Evolutionary conservation across 1,140 invertebrate genomes (phyloP), one percentile per base, ranked within the genome.

Genomic region (Ericerus pela): DNA sequence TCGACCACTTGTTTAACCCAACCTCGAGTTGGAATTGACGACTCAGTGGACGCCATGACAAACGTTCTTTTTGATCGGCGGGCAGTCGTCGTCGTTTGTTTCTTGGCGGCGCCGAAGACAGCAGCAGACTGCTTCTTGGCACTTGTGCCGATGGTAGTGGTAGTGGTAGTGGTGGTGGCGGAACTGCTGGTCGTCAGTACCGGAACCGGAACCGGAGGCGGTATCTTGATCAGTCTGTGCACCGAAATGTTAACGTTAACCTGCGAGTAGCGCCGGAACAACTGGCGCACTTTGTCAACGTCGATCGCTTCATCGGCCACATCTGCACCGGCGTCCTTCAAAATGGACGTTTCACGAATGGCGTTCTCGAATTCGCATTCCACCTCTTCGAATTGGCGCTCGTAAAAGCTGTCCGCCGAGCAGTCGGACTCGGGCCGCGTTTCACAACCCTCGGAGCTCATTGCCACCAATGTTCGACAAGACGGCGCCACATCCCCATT

Each of bases 281-380:
- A 20, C 1, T 18, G 11, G 33, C 30, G 29, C 14, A 51, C 11
- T n/a, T n/a, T 16, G 52, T 20, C 16, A 47, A 52, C 26, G n/a
- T 52, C 51, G 26, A n/a, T 10, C n/a, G 24, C 43, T 54, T 37
- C 38, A 55, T 20, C 51, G 55, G 51, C 60, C 59, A 53, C n/a
- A 38, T 54, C 52, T 22, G 58, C 85, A 53, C 84, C 88, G 64
- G 88, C 84, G 61, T 85, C 85, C 62, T 84, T 86, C 66, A 88
- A 85, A 62, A 85, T 74, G 63, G 85, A 85, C 1, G 78, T 75
- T 57, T 84, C 82, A 54, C 80, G 78, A 3, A 47, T 47, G 41
- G 41, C 41, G 41, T 47, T 47, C 5, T 71, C 70, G 62, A 67
- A 70, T 65, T 31, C 65, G 56, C 61, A 64, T 65, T 85, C 82